Percentiles rank a stretch among this genome's conserved stretches.
Evolutionary conservation across 2,888 invertebrate species (phyloP).

Genomic region (Parascotia fuliginaria): DNA sequence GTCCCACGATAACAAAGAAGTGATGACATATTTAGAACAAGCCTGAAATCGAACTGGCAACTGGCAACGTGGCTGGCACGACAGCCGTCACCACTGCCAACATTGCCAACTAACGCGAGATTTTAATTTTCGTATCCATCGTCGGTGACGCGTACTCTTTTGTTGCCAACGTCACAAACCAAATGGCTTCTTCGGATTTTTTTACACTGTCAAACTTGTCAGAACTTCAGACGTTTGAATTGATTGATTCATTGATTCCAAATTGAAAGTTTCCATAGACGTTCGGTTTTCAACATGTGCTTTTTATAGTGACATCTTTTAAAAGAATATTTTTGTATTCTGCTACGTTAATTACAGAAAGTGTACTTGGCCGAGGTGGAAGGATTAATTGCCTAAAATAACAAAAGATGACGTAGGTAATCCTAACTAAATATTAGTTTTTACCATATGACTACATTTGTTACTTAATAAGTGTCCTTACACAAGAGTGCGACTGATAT

Average conservation of each 20-base stretch:
- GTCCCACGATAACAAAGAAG: slow-evolving; percentile 83
- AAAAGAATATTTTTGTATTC: too few relatives aligned
- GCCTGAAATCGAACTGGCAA: slow-evolving; percentile 82
- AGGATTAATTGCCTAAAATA: too few relatives aligned
- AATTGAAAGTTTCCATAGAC: slow-evolving; percentile 62
- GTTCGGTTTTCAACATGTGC: slow-evolving; percentile 12
- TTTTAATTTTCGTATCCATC: slow-evolving; percentile 85
- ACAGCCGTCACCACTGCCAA: slow-evolving; percentile 77
- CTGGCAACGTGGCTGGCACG: slow-evolving; percentile 57
- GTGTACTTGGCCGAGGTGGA: too few relatives aligned
- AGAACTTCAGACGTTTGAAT: slow-evolving; percentile 56
- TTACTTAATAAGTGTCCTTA: too few relatives aligned
- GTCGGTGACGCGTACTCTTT: slow-evolving; percentile 64
- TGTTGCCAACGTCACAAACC: slow-evolving; percentile 71
- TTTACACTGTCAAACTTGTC: slow-evolving; percentile 74
- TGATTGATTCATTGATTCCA: slow-evolving; percentile 77
- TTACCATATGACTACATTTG: too few relatives aligned
- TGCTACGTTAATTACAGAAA: too few relatives aligned
- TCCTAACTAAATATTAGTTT: too few relatives aligned
- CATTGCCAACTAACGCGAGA: slow-evolving; percentile 70
- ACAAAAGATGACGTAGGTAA: too few relatives aligned
- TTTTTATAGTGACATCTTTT: too few relatives aligned
- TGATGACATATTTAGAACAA: slow-evolving; percentile 86
- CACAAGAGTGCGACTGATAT: too few relatives aligned
- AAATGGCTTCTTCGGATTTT: slow-evolving; percentile 71